phyloP scores from a whole-genome alignment of 1,140 invertebrate species.

The Saccostrea glomerata region DNA sequence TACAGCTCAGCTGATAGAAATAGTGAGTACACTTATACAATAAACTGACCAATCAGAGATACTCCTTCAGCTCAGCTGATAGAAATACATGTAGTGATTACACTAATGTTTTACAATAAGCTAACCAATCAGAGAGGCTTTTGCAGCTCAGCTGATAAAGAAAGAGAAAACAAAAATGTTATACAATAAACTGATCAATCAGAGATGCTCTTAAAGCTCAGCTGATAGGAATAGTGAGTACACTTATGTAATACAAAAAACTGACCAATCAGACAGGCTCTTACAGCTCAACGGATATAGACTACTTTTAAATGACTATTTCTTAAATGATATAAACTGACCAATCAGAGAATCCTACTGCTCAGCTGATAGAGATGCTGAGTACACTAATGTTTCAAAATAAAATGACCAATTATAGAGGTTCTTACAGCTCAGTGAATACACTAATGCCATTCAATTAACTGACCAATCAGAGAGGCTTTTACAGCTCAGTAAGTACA shows the following conservation, averaged over 20 bases:
- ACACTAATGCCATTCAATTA: neutral
- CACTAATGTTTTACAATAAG: too few relatives aligned
- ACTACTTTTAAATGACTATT: slow-evolving; percentile 40
- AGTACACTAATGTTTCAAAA: slow-evolving; percentile 65
- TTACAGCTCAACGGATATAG: slow-evolving; percentile 78
- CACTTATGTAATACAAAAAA: too few relatives aligned
- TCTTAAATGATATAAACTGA: neutral
- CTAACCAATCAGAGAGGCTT: slow-evolving; percentile 81
- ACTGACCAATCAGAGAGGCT: slow-evolving; percentile 87
- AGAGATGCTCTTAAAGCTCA: slow-evolving; percentile 38
- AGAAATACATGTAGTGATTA: slow-evolving; percentile 87
- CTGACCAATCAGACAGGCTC: slow-evolving; percentile 52
- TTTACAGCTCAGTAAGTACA: slow-evolving; percentile 85
- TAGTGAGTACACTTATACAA: slow-evolving; percentile 82
- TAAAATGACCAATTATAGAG: slow-evolving; percentile 39
- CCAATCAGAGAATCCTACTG: slow-evolving; percentile 76
- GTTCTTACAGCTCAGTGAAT: slow-evolving; percentile 85
- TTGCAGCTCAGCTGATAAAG: too few relatives aligned
- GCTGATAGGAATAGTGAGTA: slow-evolving; percentile 80
- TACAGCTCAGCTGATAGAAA: slow-evolving; percentile 86
- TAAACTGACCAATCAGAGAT: slow-evolving; percentile 85
- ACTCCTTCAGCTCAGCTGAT: slow-evolving; percentile 88
- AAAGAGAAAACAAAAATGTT: too few relatives aligned
- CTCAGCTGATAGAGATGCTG: slow-evolving; percentile 80
- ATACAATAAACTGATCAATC: too few relatives aligned